Conservation (phyloP, 2,888 invertebrate species). For the Mayetiola destructor region DNA sequence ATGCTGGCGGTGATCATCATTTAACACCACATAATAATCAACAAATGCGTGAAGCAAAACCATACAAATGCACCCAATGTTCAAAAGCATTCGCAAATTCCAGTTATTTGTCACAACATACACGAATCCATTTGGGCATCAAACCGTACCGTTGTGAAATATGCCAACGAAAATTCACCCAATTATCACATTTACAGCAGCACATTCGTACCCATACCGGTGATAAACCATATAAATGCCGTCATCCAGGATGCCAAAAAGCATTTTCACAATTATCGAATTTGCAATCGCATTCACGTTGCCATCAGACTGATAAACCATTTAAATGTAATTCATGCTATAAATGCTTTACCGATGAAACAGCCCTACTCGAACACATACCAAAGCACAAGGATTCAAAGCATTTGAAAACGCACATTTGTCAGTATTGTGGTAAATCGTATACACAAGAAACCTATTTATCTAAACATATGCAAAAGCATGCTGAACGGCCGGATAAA, state of each 20-base stretch:
- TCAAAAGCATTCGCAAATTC: conserved; percentile 99
- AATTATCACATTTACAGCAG: conserved; percentile 96
- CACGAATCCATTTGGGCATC: conserved; percentile 96
- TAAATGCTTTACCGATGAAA: conserved; percentile 98
- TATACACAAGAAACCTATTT: conserved; percentile 99
- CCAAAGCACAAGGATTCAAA: conserved; percentile 99
- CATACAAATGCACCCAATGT: conserved; percentile 98
- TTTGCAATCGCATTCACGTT: conserved; percentile 96
- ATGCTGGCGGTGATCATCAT: conserved; percentile 69
- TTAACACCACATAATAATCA: conserved; percentile 92
- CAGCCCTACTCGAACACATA: conserved; percentile 93
- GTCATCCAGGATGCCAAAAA: conserved; percentile 94
- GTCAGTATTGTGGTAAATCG: conserved; percentile 98
- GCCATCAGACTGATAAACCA: conserved; percentile 98
- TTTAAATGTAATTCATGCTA: conserved; percentile 99
- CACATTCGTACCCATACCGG: conserved; percentile 99
- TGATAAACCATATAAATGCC: conserved; percentile 97
- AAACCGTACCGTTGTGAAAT: conserved; percentile 98
- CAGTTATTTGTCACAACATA: conserved; percentile 97
- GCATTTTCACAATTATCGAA: conserved; percentile 98
- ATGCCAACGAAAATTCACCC: conserved; percentile 96
- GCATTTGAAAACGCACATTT: conserved; percentile 98
- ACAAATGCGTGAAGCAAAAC: conserved; percentile 99
- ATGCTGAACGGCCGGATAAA: conserved; percentile 83
- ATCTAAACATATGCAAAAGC: conserved; percentile 99